Evolutionary conservation across 2,797 vertebrate species (phyloP).

Genomic region (Babyrousa celebensis): DNA sequence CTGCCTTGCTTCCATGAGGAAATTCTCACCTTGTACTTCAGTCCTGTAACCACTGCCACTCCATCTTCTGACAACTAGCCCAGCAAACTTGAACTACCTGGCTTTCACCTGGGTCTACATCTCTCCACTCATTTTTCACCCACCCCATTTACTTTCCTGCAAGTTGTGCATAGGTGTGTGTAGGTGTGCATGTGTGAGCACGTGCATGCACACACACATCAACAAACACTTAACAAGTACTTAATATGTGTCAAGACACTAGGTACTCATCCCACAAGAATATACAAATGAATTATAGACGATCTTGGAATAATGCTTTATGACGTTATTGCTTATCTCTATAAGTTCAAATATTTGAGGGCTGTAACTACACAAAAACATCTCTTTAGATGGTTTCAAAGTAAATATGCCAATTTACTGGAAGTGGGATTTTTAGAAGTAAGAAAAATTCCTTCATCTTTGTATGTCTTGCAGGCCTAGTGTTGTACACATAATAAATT

Average conservation of each 20-base stretch:
- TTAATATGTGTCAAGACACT: not conserved
- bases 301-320: conserved; percentile 25
- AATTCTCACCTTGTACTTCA: not conserved
- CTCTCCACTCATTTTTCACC: not conserved
- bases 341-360: conserved; percentile 33
- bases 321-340: conserved; percentile 2
- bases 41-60: not conserved
- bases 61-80: not conserved
- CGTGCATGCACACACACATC: not conserved
- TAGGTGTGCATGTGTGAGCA: not conserved
- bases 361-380: not conserved
- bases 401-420: not conserved
- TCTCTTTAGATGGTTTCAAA: conserved; percentile 27
- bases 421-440: not conserved
- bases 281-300: conserved; percentile 6
- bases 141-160: not conserved
- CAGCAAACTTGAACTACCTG: not conserved
- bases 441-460: not conserved
- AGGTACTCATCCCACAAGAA: not conserved
- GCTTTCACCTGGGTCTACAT: not conserved
- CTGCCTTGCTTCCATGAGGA: not conserved
- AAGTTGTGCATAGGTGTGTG: not conserved
- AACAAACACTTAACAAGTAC: not conserved
- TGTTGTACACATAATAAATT: not conserved
- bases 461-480: not conserved